phyloP scores from a whole-genome alignment of 2,113 vertebrate species.

The Poeciliopsis prolifica region DNA sequence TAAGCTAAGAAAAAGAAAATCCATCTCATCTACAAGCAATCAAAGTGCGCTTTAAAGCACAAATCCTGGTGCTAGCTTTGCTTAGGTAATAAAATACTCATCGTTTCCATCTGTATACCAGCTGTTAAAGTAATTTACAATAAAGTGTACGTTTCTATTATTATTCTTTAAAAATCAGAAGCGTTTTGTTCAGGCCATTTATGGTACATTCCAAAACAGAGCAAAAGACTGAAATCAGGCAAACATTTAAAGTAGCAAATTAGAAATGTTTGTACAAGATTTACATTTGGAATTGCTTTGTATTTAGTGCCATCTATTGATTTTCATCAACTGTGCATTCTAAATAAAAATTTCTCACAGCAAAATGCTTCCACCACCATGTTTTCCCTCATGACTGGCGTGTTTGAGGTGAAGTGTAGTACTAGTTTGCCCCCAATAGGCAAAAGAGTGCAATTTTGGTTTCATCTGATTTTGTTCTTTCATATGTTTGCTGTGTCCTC shows the following conservation, averaged over 20 bases:
- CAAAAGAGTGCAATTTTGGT: not conserved
- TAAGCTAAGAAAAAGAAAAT: not conserved
- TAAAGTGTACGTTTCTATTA: no score
- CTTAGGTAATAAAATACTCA: no score
- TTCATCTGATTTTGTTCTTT: not conserved
- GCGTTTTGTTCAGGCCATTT: no score
- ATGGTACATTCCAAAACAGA: not conserved
- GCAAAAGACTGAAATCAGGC: not conserved
- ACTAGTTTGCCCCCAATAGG: not conserved
- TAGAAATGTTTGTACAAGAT: no score
- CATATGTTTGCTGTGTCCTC: no score
- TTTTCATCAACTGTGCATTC: not conserved
- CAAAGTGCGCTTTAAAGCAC: no score
- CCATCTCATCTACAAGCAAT: not conserved
- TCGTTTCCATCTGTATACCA: no score
- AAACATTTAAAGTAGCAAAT: no score
- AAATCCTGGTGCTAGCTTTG: not conserved
- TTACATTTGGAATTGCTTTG: no score
- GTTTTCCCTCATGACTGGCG: no score
- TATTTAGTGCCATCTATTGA: not conserved
- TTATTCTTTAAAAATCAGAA: no score
- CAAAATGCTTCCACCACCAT: not conserved
- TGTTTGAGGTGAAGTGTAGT: not conserved
- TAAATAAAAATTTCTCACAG: not conserved
- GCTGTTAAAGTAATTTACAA: no score